Evolutionary conservation across 1,140 invertebrate species (phyloP), one percentile per base, ranked within the genome.

Genomic region (Nymphalis io): DNA sequence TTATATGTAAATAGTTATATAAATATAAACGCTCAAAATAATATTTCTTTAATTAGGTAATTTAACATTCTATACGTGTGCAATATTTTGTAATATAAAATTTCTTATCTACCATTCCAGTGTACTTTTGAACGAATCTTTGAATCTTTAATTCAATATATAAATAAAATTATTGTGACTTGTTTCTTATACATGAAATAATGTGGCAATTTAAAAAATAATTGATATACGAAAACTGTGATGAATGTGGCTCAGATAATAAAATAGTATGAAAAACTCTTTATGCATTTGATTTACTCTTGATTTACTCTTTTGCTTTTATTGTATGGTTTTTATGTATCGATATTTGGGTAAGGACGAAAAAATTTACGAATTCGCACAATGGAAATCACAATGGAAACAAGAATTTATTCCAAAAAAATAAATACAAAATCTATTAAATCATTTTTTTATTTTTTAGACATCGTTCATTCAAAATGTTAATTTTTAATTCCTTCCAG

Each of bases 171-270:
- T 51, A 20, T 20, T 51, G 46, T 62, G 46, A 62, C 33, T 68
- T 62, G 39, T 61, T 51, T 61, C 38, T 44, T 61, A 42, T 55
- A 69, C 60, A 69, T 46, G 62, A 46, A 68, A 51, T 51, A 51
- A 20, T 51, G 12, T 51, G 46, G 40, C 60, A 59, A 60, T 48
- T 63, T 38, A 61, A 66, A 61, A 64, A 46, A 65, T 71, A n/a
- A 71, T 71, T 51, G 21, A 61, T 66, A 82, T 83, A 87, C 80
- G 73, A 81, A 88, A 88, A 76, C 87, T 89, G 87, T 89, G 87
- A 89, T 89, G 81, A 85, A 80, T 89, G 83, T 87, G 85, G 83
- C 81, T 88, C 84, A 87, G 79, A 81, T 74, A 87, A 84, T 85
- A 86, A 88, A 84, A 60, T 75, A 68, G 66, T 80, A 81, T 73